These are phyloP conservation scores for Brachymystax lenok DNA, from an alignment of 2,797 vertebrate species.

Conservation along the genomic window DNA sequence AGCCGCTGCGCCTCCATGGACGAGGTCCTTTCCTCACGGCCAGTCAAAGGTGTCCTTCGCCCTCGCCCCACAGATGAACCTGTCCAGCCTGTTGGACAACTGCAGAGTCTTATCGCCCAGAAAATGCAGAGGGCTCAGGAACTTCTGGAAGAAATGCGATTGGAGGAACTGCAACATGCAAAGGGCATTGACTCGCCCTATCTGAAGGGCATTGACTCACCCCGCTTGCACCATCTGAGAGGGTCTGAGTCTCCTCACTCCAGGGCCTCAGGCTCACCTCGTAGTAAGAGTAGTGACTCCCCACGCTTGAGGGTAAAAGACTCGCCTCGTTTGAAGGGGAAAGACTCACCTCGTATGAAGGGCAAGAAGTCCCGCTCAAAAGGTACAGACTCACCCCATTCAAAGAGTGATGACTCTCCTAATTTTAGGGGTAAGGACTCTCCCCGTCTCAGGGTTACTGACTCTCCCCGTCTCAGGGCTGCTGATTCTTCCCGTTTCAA, in stretches of 20 bases:
- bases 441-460: background rate
- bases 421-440: slow-evolving; percentile 13
- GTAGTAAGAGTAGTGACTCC: slow-evolving; percentile 69
- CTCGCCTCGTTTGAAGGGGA: slow-evolving; percentile 39
- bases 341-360: slow-evolving; percentile 69
- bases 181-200: slow-evolving; percentile 49
- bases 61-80: slow-evolving; percentile 71
- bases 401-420: slow-evolving; percentile 40
- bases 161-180: slow-evolving; percentile 72
- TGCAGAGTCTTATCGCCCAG: slow-evolving; percentile 91
- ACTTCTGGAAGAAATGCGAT: slow-evolving; percentile 89
- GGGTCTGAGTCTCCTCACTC: slow-evolving; percentile 68
- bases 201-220: slow-evolving; percentile 67
- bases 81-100: slow-evolving; percentile 76
- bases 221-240: slow-evolving; percentile 69
- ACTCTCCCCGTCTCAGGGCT: slow-evolving; percentile 34
- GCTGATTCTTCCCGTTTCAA: background rate
- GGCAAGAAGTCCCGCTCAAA: slow-evolving; percentile 65
- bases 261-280: slow-evolving; percentile 67
- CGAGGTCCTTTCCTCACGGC: slow-evolving; percentile 62
- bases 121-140: slow-evolving; percentile 95
- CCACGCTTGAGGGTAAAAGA: slow-evolving; percentile 62
- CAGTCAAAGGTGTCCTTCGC: slow-evolving; percentile 51
- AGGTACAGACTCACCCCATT: slow-evolving; percentile 41
- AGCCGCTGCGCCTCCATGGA: slow-evolving; percentile 90